Conservation (phyloP, 2,797 vertebrate species). For the Dipus sagitta region DNA sequence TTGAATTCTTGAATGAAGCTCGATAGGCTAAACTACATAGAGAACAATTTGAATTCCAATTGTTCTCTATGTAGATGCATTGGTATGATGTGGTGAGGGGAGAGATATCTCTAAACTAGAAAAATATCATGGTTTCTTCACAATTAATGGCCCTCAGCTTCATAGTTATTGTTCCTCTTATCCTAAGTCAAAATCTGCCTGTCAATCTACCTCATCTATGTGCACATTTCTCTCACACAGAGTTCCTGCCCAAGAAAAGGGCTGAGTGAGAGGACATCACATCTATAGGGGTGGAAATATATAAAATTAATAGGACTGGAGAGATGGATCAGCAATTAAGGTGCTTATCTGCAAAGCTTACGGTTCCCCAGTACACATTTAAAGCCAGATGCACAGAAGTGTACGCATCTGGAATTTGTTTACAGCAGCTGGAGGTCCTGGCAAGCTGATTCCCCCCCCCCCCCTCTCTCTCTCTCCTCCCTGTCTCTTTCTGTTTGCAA, state of each 20-base stretch:
- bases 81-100: neutral
- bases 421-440: too few relatives aligned
- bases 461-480: too few relatives aligned
- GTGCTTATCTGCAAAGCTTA: too few relatives aligned
- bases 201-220: neutral
- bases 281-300: too few relatives aligned
- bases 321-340: too few relatives aligned
- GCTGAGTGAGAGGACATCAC: neutral
- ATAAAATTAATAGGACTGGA: too few relatives aligned
- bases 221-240: neutral
- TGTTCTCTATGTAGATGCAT: too few relatives aligned
- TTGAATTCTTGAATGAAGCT: neutral
- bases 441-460: too few relatives aligned
- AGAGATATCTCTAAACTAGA: neutral
- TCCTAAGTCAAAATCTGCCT: neutral
- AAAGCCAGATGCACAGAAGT: too few relatives aligned
- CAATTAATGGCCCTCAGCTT: neutral
- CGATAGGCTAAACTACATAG: neutral
- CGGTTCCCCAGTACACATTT: too few relatives aligned
- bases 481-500: too few relatives aligned
- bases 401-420: too few relatives aligned
- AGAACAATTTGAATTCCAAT: neutral
- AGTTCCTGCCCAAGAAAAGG: neutral
- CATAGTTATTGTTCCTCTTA: neutral
- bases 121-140: neutral